Percentiles rank a stretch among this genome's conserved stretches.
Conservation (phyloP, 2,113 vertebrate genomes). For the Trogon surrucura region DNA sequence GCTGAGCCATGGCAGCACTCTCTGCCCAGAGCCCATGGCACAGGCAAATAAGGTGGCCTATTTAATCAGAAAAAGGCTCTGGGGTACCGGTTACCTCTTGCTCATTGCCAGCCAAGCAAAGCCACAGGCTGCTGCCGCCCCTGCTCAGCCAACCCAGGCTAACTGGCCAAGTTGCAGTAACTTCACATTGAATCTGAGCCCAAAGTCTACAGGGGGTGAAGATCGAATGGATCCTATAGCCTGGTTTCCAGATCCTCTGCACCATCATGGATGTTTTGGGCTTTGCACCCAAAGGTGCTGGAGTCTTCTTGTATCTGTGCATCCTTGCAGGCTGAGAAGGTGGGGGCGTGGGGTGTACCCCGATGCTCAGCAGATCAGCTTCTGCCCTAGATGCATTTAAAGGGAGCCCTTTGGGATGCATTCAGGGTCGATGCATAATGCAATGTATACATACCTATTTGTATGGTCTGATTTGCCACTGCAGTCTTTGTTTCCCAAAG, state of each 20-base stretch:
- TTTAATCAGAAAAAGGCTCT: background rate
- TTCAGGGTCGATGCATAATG: background rate
- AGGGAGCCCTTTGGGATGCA: background rate
- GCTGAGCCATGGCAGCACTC: accelerated
- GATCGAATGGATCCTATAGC: accelerated
- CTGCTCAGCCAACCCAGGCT: background rate
- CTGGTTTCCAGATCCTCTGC: accelerated
- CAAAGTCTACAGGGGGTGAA: background rate
- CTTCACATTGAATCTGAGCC: background rate
- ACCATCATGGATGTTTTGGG: accelerated
- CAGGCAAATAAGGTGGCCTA: background rate
- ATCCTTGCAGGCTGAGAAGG: background rate
- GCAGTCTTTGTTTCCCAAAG: background rate
- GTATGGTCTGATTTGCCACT: background rate
- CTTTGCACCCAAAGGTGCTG: background rate
- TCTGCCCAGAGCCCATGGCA: background rate
- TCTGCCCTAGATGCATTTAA: background rate
- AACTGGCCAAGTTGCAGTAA: background rate
- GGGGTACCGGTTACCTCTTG: background rate
- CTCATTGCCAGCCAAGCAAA: background rate
- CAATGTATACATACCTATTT: accelerated
- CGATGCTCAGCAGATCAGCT: background rate
- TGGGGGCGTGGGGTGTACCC: no score
- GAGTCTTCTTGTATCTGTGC: background rate
- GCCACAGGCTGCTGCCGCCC: background rate